Evolutionary conservation across 2,113 vertebrate genomes (phyloP).

Genomic region (Serilophus lunatus): DNA sequence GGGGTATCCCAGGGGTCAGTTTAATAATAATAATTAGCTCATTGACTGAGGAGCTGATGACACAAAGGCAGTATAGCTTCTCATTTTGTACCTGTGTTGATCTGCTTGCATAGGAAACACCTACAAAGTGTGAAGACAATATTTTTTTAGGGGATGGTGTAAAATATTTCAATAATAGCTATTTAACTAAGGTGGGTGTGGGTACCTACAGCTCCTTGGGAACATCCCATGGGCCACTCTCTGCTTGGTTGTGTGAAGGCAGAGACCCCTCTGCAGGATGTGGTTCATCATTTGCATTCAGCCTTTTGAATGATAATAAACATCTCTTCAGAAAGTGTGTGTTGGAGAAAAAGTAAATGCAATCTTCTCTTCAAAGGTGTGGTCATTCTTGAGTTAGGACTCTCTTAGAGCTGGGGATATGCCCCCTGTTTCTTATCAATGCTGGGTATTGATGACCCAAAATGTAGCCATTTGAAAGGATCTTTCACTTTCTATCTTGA

Average conservation of each 20-base stretch:
- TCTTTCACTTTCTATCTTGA: not conserved
- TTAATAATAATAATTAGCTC: not conserved
- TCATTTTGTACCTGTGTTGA: not conserved
- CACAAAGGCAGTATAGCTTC: not conserved
- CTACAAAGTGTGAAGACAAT: not conserved
- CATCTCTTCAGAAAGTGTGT: not conserved
- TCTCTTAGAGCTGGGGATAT: not conserved
- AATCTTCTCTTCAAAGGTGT: not conserved
- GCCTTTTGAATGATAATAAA: not conserved
- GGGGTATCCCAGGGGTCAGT: not conserved
- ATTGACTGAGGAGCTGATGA: not conserved
- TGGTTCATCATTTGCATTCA: not conserved
- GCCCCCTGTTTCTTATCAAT: not conserved
- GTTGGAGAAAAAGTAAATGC: not conserved
- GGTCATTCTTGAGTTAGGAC: not conserved
- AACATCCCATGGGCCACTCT: not conserved
- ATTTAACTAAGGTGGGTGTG: not conserved
- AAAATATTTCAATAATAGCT: not conserved
- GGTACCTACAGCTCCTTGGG: not conserved
- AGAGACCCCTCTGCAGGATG: not conserved
- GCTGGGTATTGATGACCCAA: not conserved
- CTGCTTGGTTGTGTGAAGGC: not conserved
- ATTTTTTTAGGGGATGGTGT: not conserved
- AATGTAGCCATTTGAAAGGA: not conserved
- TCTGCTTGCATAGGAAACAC: not conserved